A percentile compares a stretch with the other conserved stretches of the same genome.
Evolutionary conservation across 2,797 vertebrate species (phyloP).

Genomic region (Poecilia picta): DNA sequence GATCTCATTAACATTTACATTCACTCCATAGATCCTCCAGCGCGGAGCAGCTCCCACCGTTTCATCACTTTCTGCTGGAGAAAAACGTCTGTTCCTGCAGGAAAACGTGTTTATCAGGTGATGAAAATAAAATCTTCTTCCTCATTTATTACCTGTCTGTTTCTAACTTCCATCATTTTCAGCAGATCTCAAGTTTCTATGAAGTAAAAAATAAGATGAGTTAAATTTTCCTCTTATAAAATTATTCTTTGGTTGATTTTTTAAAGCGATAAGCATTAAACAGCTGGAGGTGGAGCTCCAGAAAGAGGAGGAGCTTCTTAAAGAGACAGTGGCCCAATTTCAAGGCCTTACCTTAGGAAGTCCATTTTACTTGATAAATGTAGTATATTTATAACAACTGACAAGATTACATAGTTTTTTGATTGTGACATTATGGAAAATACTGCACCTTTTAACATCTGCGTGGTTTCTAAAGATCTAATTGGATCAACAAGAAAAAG

Average conservation of each 20-base stretch:
- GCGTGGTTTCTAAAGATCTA: too few species aligned
- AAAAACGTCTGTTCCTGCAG: neutral
- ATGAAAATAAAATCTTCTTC: neutral
- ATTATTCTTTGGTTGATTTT: neutral
- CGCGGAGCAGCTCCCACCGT: slow-evolving; percentile 6
- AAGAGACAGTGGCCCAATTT: too few species aligned
- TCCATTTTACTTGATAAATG: too few species aligned
- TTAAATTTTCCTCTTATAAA: neutral
- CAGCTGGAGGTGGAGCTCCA: too few species aligned
- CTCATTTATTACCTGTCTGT: neutral
- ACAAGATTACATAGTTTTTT: too few species aligned
- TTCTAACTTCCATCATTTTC: neutral
- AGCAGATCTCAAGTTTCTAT: neutral
- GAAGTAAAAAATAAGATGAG: neutral
- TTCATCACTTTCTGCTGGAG: neutral
- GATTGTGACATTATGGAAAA: too few species aligned
- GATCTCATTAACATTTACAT: slow-evolving; percentile 67
- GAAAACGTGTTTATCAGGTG: neutral
- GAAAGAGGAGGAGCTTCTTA: too few species aligned
- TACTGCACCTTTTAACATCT: too few species aligned
- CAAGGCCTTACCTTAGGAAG: too few species aligned
- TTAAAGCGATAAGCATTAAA: neutral
- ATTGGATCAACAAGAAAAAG: too few species aligned
- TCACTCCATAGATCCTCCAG: slow-evolving; percentile 34
- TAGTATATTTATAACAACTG: too few species aligned